Base-by-base conservation (phyloP, 1,140 invertebrate species). In the Drosophila eugracilis region DNA sequence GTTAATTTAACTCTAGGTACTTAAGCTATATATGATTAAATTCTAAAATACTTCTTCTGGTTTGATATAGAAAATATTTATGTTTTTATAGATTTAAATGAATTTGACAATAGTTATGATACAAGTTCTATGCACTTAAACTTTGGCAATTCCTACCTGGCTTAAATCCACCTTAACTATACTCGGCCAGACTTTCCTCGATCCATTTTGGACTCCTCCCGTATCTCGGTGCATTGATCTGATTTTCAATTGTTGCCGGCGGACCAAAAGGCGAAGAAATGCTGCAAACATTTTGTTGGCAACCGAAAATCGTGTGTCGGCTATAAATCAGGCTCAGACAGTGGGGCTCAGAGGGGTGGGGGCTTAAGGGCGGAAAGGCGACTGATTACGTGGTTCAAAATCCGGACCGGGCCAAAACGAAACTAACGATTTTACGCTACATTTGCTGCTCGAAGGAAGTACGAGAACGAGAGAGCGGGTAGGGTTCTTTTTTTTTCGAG, bases 351-450 rank as follows among this genome's bases (percentile, higher is more conserved):
- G 12, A 2, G 22, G 34, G 21, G 28, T 21, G 21, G 10, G 2
- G 12, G 49, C 19, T 1, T n/a, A 15, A 4, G 4, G 34, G 36
- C 26, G 53, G 36, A 30, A 44, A 36, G 45, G 62, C 36, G 37
- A 66, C 44, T 78, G 42, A 53, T 57, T 77, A 50, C 69, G 60
- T 74, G 75, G 65, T 44, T 67, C 37, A 66, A 66, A 63, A 53
- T 67, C 62, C 63, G 45, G 37, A 44, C 44, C 60, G 45, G 65
- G 58, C 60, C 55, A 71, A 58, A 77, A 80, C 76, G 81, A 80
- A 85, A 85, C 80, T 86, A 85, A 81, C 81, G 81, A 85, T 85
- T 85, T 85, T 73, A 80, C 81, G 81, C 81, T 85, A 85, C 81
- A 85, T 85, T 85, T 85, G 81, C 77, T 54, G 69, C 81, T 78